phyloP scores from a whole-genome alignment of 1,140 invertebrate species.

The Leptinotarsa lineolata region DNA sequence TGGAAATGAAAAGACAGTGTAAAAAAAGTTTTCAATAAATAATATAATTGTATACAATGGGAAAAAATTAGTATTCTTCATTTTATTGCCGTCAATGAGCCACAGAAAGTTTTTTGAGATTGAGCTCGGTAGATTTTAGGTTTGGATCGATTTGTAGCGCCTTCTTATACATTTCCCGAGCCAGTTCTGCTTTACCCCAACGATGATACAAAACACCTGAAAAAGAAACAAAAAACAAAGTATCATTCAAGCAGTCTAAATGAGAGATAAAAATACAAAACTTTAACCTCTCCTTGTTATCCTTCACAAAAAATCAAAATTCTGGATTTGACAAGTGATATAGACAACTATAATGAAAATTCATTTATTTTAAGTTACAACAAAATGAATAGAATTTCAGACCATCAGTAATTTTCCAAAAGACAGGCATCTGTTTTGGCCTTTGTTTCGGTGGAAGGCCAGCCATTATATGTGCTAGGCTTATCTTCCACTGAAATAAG shows the following conservation, averaged over 20 bases:
- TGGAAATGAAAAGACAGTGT: background rate
- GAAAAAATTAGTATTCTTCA: background rate
- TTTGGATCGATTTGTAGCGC: conserved; percentile 75
- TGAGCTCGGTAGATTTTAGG: conserved; percentile 67
- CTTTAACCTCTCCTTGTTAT: background rate
- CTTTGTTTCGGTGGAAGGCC: too few relatives aligned
- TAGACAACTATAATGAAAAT: too few relatives aligned
- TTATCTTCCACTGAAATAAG: too few relatives aligned
- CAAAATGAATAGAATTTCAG: too few relatives aligned
- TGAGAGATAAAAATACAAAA: background rate
- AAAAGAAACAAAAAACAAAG: conserved; percentile 45
- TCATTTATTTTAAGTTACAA: too few relatives aligned
- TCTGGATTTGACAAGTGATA: too few relatives aligned
- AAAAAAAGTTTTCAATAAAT: conserved; percentile 16
- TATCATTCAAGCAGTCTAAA: background rate
- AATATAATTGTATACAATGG: conserved; percentile 13
- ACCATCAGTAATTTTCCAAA: too few relatives aligned
- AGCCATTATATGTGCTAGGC: too few relatives aligned
- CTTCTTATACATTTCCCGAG: conserved; percentile 74
- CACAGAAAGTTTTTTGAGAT: conserved; percentile 62
- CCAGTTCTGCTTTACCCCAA: conserved; percentile 80
- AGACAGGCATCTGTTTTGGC: too few relatives aligned
- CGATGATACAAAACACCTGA: conserved; percentile 90
- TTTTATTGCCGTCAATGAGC: conserved; percentile 20
- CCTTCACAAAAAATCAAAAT: background rate